phyloP scores from a whole-genome alignment of 2,113 vertebrate genomes.

The Telmatochromis brachygnathus region DNA sequence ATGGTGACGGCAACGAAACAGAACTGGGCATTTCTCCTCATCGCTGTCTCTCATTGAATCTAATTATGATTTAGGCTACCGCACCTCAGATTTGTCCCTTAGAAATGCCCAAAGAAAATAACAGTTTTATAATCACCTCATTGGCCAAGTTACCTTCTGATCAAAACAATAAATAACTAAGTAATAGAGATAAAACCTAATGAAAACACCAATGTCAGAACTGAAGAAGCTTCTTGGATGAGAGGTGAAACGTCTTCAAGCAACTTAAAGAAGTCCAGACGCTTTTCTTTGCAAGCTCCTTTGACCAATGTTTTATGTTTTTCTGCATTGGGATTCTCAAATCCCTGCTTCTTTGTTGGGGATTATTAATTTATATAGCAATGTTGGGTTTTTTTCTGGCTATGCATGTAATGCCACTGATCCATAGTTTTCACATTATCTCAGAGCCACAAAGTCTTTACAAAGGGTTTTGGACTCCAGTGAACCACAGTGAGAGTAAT shows the following conservation, averaged over 20 bases:
- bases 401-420: neutral
- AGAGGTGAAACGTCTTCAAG: too few species aligned
- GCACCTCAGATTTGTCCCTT: neutral
- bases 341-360: neutral
- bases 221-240: too few species aligned
- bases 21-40: constrained; percentile 15
- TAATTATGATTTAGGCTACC: constrained; percentile 5
- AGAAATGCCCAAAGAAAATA: neutral
- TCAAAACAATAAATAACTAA: neutral
- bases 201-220: neutral
- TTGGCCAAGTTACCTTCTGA: neutral
- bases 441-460: neutral
- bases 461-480: neutral
- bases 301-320: neutral
- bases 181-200: neutral
- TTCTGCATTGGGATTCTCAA: neutral
- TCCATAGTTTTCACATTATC: neutral
- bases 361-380: neutral
- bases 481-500: neutral
- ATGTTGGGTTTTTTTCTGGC: accelerated
- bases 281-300: too few species aligned
- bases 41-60: constrained; percentile 29
- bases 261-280: too few species aligned
- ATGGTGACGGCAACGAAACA: constrained; percentile 15
- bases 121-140: neutral